Conservation (phyloP, 2,113 vertebrate genomes). For the Potamarius usumacintae region DNA sequence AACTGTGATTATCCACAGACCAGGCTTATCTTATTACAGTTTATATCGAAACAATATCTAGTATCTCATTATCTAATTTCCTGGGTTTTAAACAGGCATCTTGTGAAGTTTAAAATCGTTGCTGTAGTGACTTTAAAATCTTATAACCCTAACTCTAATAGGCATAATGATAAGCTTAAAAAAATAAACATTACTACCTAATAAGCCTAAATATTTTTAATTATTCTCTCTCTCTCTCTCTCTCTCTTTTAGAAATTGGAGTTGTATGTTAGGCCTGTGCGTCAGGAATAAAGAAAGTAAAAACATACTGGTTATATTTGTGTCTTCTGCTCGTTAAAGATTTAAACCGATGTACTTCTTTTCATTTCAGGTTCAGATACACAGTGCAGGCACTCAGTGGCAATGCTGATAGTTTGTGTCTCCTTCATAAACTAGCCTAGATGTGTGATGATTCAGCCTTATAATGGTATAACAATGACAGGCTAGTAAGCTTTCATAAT, state of each 20-base stretch:
- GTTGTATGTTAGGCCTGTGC: background rate
- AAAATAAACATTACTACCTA: background rate
- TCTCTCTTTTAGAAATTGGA: background rate
- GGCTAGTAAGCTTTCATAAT: background rate
- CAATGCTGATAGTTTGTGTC: background rate
- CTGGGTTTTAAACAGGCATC: background rate
- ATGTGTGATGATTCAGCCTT: background rate
- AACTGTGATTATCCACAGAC: background rate
- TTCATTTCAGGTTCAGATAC: background rate
- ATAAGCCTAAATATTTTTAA: background rate
- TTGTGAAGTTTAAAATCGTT: background rate
- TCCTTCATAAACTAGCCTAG: background rate
- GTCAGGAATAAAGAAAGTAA: background rate
- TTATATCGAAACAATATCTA: background rate
- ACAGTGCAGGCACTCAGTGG: background rate
- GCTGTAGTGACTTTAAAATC: background rate
- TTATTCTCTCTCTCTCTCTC: too few relatives aligned
- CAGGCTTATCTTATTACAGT: background rate
- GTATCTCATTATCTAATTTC: background rate
- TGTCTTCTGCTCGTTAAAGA: background rate
- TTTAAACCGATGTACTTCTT: background rate
- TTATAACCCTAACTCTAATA: background rate
- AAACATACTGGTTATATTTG: background rate
- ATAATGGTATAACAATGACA: background rate
- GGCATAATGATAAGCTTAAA: background rate